Evolutionary conservation across 2,888 invertebrate genomes (phyloP), one percentile per base, ranked within the genome.

Genomic region (Leptinotarsa haldemani): DNA sequence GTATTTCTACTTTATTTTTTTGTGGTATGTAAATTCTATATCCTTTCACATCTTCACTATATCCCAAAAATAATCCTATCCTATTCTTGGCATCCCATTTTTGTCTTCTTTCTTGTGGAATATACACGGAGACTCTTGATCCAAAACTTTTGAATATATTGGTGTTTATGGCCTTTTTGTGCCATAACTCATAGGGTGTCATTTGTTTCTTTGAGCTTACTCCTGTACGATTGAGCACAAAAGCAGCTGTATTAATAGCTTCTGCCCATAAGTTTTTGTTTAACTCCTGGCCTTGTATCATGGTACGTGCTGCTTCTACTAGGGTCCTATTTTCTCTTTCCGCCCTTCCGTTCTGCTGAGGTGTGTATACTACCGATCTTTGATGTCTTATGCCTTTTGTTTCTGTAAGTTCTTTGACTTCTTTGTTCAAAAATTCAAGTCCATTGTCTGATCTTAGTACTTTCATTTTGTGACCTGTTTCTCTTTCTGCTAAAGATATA

Each of bases 171-270:
- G 84, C 85, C 3, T 77, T 74, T 20, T 82, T 80, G 58, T 81
- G 75, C 85, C 86, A 87, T 4, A 82, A 20, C 76, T 87, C 86
- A 69, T 82, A 81, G 0, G 87, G 84, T 4, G 84, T 85, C 73
- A 77, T 78, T 13, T 67, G 65, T 68, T 71, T 69, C 13, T 67
- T 20, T 7, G 69, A 66, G 67, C 79, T 80, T 50, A 61, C 71
- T 15, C 77, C 80, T 30, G 78, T 76, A 65, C 76, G 68, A 70
- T 82, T 81, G 15, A 80, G 58, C 0, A 75, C 64, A 66, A 68
- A 78, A 16, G 75, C 74, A 22, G 79, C 79, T 30, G 78, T 73
- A 71, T 82, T 79, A 25, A 79, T 73, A 5, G 84, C 85, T 75
- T 86, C 84, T 22, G 84, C 85, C 85, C 85, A 84, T 58, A 80